Percentiles rank a stretch among this genome's conserved stretches.
These are phyloP conservation scores for Phengaris arion DNA, from an alignment of 2,888 invertebrate genomes.

Conservation along the genomic window DNA sequence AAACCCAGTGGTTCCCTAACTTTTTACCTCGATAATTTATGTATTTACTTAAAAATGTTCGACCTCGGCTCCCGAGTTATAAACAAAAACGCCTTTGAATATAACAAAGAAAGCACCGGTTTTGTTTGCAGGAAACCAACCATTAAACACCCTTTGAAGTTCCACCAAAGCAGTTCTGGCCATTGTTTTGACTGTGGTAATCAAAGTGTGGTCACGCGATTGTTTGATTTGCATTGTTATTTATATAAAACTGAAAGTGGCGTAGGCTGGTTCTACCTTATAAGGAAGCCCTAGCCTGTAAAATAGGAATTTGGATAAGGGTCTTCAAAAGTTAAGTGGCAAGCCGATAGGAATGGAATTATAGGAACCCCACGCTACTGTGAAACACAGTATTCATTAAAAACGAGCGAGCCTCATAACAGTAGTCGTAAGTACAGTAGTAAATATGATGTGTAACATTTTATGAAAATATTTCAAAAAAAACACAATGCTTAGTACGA, in stretches of 20 bases:
- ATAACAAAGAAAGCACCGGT: conserved; percentile 32
- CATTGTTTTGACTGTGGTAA: conserved; percentile 2
- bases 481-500: too few relatives aligned
- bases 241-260: not conserved
- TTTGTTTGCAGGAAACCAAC: conserved; percentile 48
- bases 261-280: too few relatives aligned
- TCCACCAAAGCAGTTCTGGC: not conserved
- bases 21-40: conserved; percentile 8
- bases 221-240: conserved; percentile 8
- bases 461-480: too few relatives aligned
- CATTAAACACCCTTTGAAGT: conserved; percentile 49
- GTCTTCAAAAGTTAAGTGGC: too few relatives aligned
- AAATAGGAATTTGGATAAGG: too few relatives aligned
- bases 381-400: too few relatives aligned
- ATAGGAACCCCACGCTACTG: too few relatives aligned
- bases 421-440: too few relatives aligned
- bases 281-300: too few relatives aligned
- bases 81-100: conserved; percentile 24
- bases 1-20: conserved; percentile 2
- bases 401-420: too few relatives aligned
- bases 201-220: not conserved
- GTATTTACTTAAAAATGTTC: conserved; percentile 22
- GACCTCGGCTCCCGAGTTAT: not conserved
- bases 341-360: too few relatives aligned
- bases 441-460: too few relatives aligned